A percentile compares a stretch with the other conserved stretches of the same genome.
These are phyloP conservation scores for Melieria omissa DNA, from an alignment of 2,888 invertebrate genomes.

Conservation along the genomic window DNA sequence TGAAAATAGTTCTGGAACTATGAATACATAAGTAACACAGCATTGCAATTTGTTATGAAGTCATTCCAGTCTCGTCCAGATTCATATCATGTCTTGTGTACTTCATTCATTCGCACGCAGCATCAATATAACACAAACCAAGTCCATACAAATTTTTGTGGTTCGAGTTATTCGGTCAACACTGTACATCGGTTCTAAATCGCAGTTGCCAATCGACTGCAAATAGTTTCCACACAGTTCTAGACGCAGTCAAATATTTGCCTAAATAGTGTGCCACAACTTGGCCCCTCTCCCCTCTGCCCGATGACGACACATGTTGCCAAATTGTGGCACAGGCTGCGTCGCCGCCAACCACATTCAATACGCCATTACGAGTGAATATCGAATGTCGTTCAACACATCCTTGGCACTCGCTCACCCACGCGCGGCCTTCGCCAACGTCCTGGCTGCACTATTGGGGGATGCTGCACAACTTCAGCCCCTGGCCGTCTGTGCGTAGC, in stretches of 20 bases:
- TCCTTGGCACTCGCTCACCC: constrained; percentile 40
- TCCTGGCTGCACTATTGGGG: background rate
- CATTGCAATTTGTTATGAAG: no score
- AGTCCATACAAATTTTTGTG: no score
- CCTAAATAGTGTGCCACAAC: background rate
- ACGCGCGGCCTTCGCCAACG: background rate
- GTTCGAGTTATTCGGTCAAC: no score
- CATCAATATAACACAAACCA: no score
- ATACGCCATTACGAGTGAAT: constrained; percentile 61
- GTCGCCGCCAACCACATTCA: constrained; percentile 48
- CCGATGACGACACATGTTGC: background rate
- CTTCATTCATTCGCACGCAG: no score
- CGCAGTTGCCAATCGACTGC: background rate
- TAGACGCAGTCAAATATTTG: constrained; percentile 1
- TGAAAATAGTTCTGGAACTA: no score
- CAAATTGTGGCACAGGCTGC: background rate
- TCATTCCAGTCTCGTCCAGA: no score
- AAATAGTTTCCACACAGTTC: background rate
- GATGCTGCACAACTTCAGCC: background rate
- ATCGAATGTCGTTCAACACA: constrained; percentile 59
- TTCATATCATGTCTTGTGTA: no score
- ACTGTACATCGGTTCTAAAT: background rate
- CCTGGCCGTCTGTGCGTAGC: background rate
- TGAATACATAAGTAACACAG: no score
- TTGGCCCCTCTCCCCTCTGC: no score